Base-by-base conservation (phyloP, 23 tunicate genomes). In the Botrylloides violaceus region DNA sequence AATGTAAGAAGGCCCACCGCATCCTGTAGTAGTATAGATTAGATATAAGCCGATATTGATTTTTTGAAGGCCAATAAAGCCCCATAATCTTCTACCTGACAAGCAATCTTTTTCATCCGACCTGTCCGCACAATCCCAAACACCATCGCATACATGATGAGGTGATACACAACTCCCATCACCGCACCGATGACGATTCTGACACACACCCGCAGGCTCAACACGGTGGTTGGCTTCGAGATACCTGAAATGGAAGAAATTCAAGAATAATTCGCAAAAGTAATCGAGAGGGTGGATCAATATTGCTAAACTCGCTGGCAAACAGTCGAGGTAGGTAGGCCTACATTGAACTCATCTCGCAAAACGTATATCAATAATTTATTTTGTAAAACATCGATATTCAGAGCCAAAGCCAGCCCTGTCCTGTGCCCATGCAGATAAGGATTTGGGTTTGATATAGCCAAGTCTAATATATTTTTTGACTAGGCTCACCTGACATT, bases 61-160 rank as follows among this genome's bases (percentile, higher is more conserved):
- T n/a, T n/a, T n/a, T n/a, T n/a, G n/a, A n/a, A n/a, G n/a, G n/a
- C n/a, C n/a, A n/a, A n/a, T n/a, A n/a, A 47, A 47, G 15, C 18
- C 18, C 55, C 55, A 47, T 12, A 12, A 2, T 0, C 0, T 30
- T 31, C 66, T 62, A 90, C 97, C 97, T 65, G 97, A 90, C 2
- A 80, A 72, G 60, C 97, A 90, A 18, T 75, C 73, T 28, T 49
- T 27, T 39, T 90, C 97, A 64, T 90, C 97, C 3, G 91, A 83
- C 15, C 37, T 37, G 70, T 90, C 97, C 2, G 29, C 29, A 65
- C 97, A 90, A 36, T 90, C 85, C 25, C 87, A 56, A 7, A 63
- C 62, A n/a, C 97, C 97, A 66, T 90, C 84, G 73, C 97, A 90
- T 37, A 90, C 81, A 63, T 75, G 80, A 29, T 66, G 72, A 12